Conservation (phyloP, 2,113 vertebrate genomes). For the Empidonax traillii region DNA sequence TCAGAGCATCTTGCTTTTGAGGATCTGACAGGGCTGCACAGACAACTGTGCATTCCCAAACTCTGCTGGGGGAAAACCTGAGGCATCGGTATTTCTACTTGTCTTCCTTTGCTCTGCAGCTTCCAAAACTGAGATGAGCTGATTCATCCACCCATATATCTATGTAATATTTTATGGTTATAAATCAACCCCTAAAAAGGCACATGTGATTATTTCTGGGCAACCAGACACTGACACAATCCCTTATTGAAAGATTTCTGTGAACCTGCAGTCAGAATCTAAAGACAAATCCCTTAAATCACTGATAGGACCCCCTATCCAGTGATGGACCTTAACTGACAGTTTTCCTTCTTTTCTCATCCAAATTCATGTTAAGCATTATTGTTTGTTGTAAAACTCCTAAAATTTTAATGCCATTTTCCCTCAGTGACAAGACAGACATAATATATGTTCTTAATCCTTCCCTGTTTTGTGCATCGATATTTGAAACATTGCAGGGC, state of each 20-base stretch:
- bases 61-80: rapidly evolving
- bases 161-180: neutral
- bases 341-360: neutral
- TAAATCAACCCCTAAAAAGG: neutral
- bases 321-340: neutral
- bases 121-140: neutral
- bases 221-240: neutral
- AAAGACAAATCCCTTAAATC: neutral
- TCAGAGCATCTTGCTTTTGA: neutral
- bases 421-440: neutral
- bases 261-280: neutral
- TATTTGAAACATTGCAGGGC: neutral
- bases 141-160: neutral
- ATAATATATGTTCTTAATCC: neutral
- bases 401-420: neutral
- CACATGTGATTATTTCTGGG: neutral
- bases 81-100: rapidly evolving
- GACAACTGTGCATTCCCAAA: rapidly evolving
- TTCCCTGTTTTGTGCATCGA: neutral
- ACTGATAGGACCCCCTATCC: neutral
- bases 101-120: neutral
- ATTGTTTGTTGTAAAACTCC: neutral
- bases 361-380: neutral
- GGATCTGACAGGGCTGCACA: neutral
- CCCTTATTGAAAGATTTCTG: neutral